A percentile compares a stretch with the other conserved stretches of the same genome.
Conservation (phyloP, 2,113 vertebrate genomes). For the Dolichotis patagonum region DNA sequence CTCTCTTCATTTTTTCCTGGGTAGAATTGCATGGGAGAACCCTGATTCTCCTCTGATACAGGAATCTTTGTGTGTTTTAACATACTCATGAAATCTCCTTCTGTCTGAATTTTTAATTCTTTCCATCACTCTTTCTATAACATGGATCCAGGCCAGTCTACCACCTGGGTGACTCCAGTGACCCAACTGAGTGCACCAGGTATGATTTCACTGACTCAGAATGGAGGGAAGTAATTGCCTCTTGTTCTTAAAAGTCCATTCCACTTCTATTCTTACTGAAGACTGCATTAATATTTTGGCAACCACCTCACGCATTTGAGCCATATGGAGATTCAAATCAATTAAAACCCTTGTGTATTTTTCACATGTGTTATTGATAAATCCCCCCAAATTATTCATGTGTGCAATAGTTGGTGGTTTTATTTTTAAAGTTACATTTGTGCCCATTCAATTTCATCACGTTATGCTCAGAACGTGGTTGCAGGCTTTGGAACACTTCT, state of each 20-base stretch:
- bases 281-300: background rate
- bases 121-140: background rate
- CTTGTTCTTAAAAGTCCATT: background rate
- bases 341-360: slow-evolving; percentile 11
- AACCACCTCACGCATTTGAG: background rate
- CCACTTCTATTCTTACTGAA: slow-evolving; percentile 10
- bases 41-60: background rate
- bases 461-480: background rate
- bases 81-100: background rate
- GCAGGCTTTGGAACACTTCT: background rate
- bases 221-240: background rate
- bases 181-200: background rate
- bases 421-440: slow-evolving; percentile 42
- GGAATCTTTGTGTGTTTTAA: background rate
- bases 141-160: background rate
- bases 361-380: slow-evolving; percentile 69
- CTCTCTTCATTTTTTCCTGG: background rate
- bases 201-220: background rate
- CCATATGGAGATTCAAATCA: background rate
- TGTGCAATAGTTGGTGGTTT: slow-evolving; percentile 1
- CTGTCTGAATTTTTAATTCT: background rate
- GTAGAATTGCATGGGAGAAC: background rate
- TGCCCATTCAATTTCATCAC: slow-evolving; percentile 27
- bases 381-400: slow-evolving; percentile 11
- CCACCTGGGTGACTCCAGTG: background rate